Evolutionary conservation across 2,888 invertebrate species (phyloP).

Genomic region (Trissolcus brochymenae): DNA sequence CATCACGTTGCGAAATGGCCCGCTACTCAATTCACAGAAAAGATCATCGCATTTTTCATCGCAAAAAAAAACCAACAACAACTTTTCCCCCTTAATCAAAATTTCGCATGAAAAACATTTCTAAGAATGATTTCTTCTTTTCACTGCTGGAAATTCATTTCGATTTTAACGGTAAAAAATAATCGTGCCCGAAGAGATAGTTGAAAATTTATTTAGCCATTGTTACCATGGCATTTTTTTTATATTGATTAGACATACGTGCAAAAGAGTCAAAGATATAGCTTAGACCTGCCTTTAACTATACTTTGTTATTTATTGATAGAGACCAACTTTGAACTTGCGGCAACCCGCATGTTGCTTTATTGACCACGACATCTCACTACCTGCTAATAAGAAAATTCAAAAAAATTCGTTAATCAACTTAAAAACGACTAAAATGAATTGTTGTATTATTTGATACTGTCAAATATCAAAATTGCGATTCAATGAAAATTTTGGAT

Average conservation of each 20-base stretch:
- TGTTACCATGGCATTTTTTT: constrained; percentile 41
- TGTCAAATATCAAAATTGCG: not conserved
- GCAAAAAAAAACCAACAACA: no score
- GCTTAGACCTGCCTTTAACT: constrained; percentile 22
- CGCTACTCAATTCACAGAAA: no score
- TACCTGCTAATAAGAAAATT: constrained; percentile 1
- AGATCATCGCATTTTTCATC: no score
- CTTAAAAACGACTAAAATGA: not conserved
- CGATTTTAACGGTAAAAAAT: constrained; percentile 6
- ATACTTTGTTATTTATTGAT: constrained; percentile 27
- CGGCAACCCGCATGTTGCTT: constrained; percentile 44
- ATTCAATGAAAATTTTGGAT: not conserved
- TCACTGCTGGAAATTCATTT: no score
- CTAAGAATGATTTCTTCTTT: no score
- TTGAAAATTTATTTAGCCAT: constrained; percentile 44
- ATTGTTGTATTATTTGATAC: not conserved
- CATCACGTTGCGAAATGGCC: no score
- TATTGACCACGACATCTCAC: constrained; percentile 38
- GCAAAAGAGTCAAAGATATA: constrained; percentile 29
- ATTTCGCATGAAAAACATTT: no score
- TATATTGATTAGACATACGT: constrained; percentile 47
- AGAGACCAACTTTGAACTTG: constrained; percentile 37
- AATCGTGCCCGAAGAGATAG: constrained; percentile 15
- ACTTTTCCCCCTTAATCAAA: no score
- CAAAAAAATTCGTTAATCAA: constrained; percentile 3